Base-by-base conservation (phyloP, 2,797 vertebrate genomes). In the Acrossocheilus wenchowensis region DNA sequence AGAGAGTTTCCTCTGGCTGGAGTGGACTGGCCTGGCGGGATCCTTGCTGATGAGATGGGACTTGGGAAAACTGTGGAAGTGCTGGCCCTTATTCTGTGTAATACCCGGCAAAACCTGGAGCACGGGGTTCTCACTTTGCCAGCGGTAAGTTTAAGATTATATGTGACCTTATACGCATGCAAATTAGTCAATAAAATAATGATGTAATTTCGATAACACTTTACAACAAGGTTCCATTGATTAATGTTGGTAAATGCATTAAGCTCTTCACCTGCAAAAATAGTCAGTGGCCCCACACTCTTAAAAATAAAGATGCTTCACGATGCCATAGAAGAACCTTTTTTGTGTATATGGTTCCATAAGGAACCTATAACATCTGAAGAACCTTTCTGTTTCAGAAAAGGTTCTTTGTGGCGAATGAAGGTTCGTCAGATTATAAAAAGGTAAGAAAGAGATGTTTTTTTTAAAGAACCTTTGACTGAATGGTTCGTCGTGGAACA, bases 41-140 rank as follows among this genome's bases (percentile, higher is more conserved):
- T 99, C 91, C 94, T 99, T 91, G 98, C 98, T 78, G 98, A 99
- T 94, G 98, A 99, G 91, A 99, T 99, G 98, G 98, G 98, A n/a
- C 96, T 99, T 14, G 98, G 98, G 83, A 99, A 99, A 93, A 99
- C 98, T 0, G 98, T 99, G 86, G 98, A 99, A 88, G 98, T 99
- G 89, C 92, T 99, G 93, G 97, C 98, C 86, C 96, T 99, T 86
- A 99, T 99, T 93, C 93, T 99, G 90, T 96, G 94, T 90, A 96
- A 99, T 91, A 95, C 95, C 9, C 95, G 98, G 69, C 95, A 96
- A 92, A 95, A 97, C 87, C 84, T 98, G 87, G 94, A 94, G 92
- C 95, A 96, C 83, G 96, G 96, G 89, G 91, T 93, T 85, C 95
- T 98, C 73, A 96, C 94, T 0, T 94, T 99, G 87, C 97, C 98